Percentiles rank a stretch among this genome's conserved stretches.
phyloP scores from a whole-genome alignment of 2,113 vertebrate genomes.

The Tapirus terrestris region DNA sequence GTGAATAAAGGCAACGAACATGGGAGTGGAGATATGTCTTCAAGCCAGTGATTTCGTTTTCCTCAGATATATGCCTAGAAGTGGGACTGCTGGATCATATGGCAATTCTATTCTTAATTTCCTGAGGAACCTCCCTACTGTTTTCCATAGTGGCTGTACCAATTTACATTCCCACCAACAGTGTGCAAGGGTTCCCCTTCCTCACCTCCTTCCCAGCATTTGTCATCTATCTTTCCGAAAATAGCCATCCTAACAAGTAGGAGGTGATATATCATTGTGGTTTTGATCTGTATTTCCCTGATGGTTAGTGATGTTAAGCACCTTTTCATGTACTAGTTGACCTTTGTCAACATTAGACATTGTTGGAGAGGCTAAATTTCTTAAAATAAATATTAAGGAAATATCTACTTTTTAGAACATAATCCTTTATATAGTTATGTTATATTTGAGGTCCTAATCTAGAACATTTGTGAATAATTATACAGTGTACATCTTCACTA shows the following conservation, averaged over 20 bases:
- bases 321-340: not conserved
- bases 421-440: not conserved
- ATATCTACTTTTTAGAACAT: not conserved
- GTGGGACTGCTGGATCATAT: not conserved
- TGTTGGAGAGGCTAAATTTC: not conserved
- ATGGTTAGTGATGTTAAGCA: not conserved
- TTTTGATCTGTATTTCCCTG: not conserved
- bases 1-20: not conserved
- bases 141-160: too few relatives aligned
- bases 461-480: not conserved
- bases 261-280: not conserved
- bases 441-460: not conserved
- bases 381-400: not conserved
- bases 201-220: too few relatives aligned
- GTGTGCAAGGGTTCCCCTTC: too few relatives aligned
- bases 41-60: not conserved
- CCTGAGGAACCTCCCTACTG: not conserved
- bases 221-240: not conserved
- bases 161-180: not conserved
- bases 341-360: not conserved
- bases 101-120: not conserved
- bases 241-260: too few relatives aligned
- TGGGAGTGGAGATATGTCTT: not conserved
- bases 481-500: not conserved
- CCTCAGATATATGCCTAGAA: not conserved